Conservation (phyloP, 2,113 vertebrate species). For the Takifugu bimaculatus region DNA sequence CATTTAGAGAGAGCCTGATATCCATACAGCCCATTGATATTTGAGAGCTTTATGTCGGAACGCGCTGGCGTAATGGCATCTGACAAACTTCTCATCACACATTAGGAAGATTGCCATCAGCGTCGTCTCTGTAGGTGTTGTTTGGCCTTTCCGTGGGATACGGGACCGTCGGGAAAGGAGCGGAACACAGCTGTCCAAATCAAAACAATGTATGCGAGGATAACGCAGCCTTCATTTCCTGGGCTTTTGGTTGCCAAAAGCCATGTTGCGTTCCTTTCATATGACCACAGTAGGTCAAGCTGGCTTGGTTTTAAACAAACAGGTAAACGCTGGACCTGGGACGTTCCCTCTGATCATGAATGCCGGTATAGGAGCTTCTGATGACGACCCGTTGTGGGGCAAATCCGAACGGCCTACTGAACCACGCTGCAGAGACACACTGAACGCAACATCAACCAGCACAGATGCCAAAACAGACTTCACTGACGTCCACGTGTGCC, state of each 20-base stretch:
- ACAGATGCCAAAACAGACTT: conserved; percentile 10
- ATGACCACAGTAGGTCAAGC: not conserved
- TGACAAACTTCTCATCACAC: conserved; percentile 4
- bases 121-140: too few relatives aligned
- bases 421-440: conserved; percentile 53
- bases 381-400: conserved; percentile 64
- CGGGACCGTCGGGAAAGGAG: too few relatives aligned
- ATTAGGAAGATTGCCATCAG: too few relatives aligned
- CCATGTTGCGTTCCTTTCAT: not conserved
- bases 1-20: conserved; percentile 27
- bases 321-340: conserved; percentile 6
- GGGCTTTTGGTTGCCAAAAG: not conserved
- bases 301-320: not conserved
- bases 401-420: conserved; percentile 66
- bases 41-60: conserved; percentile 8
- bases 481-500: not conserved
- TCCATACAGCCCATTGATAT: conserved; percentile 15
- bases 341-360: conserved; percentile 20
- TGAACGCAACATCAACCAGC: conserved; percentile 61
- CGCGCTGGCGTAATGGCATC: conserved; percentile 3
- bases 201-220: too few relatives aligned
- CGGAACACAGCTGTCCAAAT: not conserved
- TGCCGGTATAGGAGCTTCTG: conserved; percentile 37
- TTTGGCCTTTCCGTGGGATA: too few relatives aligned
- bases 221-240: not conserved